A percentile compares a stretch with the other conserved stretches of the same genome.
These are phyloP conservation scores for Drosophila quadrilineata DNA, from an alignment of 1,140 invertebrate species.

Conservation along the genomic window DNA sequence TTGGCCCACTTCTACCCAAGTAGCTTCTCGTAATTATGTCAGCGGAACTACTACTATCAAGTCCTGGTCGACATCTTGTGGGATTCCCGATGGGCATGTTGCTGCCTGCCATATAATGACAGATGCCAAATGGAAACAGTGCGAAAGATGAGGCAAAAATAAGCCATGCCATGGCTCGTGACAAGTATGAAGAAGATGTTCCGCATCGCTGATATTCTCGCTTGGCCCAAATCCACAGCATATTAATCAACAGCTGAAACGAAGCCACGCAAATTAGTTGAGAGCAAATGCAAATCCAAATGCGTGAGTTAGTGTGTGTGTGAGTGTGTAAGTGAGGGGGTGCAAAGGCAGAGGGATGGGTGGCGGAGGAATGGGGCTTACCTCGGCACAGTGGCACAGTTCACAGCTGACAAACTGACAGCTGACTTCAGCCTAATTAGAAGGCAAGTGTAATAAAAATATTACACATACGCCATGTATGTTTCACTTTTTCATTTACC, in stretches of 20 bases:
- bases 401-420: slow-evolving; percentile 48
- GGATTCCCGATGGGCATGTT: background rate
- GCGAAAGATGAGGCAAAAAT: background rate
- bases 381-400: slow-evolving; percentile 34
- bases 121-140: background rate
- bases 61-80: background rate
- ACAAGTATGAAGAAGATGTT: slow-evolving; percentile 1
- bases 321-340: too few relatives aligned
- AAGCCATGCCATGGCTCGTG: slow-evolving; percentile 3
- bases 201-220: slow-evolving; percentile 13
- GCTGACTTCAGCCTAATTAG: slow-evolving; percentile 77
- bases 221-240: slow-evolving; percentile 64
- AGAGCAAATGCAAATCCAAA: slow-evolving; percentile 52
- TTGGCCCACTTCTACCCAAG: background rate
- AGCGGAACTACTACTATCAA: background rate
- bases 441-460: slow-evolving; percentile 77
- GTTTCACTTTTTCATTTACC: slow-evolving; percentile 67
- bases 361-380: too few relatives aligned
- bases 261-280: slow-evolving; percentile 66
- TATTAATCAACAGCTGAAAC: slow-evolving; percentile 58
- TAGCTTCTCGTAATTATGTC: slow-evolving; percentile 11
- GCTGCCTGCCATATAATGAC: background rate
- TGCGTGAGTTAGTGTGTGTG: slow-evolving; percentile 2
- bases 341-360: background rate
- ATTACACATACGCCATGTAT: slow-evolving; percentile 76